These are phyloP conservation scores for Calliopsis andreniformis DNA, from an alignment of 1,140 invertebrate genomes.

Conservation along the genomic window DNA sequence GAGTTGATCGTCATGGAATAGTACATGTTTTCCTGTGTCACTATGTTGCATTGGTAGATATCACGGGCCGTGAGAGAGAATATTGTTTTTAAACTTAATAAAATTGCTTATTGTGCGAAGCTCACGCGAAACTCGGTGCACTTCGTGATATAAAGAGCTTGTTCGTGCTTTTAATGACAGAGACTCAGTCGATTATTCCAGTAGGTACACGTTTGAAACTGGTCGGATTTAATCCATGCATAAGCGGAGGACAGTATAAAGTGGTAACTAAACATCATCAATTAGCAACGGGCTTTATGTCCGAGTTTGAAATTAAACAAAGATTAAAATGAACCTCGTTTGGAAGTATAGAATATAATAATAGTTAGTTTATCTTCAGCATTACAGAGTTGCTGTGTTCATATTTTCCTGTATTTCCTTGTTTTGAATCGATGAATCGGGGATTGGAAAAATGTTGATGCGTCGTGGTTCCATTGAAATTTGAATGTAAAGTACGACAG, in stretches of 20 bases:
- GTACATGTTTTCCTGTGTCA: too few relatives aligned
- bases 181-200: not conserved
- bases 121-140: conserved; percentile 2
- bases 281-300: not conserved
- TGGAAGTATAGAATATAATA: too few relatives aligned
- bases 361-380: too few relatives aligned
- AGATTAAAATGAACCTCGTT: not conserved
- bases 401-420: not conserved
- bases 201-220: not conserved
- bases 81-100: not conserved
- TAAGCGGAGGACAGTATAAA: conserved; percentile 28
- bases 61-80: not conserved
- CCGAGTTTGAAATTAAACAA: not conserved
- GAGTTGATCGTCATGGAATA: too few relatives aligned
- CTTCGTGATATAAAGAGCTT: not conserved
- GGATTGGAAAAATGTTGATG: too few relatives aligned
- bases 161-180: conserved; percentile 3
- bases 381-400: not conserved
- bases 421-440: not conserved
- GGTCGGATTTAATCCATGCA: not conserved
- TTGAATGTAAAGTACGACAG: not conserved
- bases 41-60: not conserved
- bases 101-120: not conserved
- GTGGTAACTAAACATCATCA: conserved; percentile 3
- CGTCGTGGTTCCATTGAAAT: too few relatives aligned